Evolutionary conservation across 2,888 invertebrate species (phyloP), one percentile per base, ranked within the genome.

Genomic region (Reticulitermes lucifugus): DNA sequence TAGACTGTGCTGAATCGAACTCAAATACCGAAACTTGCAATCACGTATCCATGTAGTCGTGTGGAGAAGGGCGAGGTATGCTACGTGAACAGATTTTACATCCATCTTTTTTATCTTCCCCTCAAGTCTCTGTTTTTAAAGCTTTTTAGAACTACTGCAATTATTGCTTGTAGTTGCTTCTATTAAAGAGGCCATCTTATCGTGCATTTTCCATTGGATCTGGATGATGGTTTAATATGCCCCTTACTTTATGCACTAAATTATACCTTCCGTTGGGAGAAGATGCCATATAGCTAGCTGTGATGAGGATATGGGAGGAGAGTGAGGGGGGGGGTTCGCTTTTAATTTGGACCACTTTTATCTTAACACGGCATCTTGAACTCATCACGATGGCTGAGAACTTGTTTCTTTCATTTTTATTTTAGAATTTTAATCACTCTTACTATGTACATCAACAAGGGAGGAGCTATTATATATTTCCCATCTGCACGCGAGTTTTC

Each of bases 281-380:
- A 59, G 35, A 60, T 46, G 55, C 59, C 25, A 84, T 35, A 83
- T 70, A 83, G 83, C 51, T 35, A 55, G 55, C 41, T 81, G 60
- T 29, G 81, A 81, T 81, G 81, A 65, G 29, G 73, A 29, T 12
- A 21, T 41, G 77, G 46, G 2, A 73, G 18, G 73, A 41, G 46
- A 46, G 12, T 2, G 71, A 7, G 18, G 14, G 59, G 65, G 41
- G 83, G 55, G 73, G 73, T 85, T 85, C 79, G 83, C 83, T 85
- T 85, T 85, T 85, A 85, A 85, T 85, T 85, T 85, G 83, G 83
- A 85, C 85, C 83, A 85, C 85, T 85, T 85, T 83, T 85, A 85
- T 85, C 85, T 83, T 43, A 79, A 83, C 85, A 83, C 85, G 80
- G 71, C 77, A 85, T 85, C 85, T 85, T 43, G 18, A 79, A 83